Percentiles rank a stretch among this genome's conserved stretches.
Evolutionary conservation across 1,140 invertebrate genomes (phyloP).

Genomic region (Pseudobourletiella spinata): DNA sequence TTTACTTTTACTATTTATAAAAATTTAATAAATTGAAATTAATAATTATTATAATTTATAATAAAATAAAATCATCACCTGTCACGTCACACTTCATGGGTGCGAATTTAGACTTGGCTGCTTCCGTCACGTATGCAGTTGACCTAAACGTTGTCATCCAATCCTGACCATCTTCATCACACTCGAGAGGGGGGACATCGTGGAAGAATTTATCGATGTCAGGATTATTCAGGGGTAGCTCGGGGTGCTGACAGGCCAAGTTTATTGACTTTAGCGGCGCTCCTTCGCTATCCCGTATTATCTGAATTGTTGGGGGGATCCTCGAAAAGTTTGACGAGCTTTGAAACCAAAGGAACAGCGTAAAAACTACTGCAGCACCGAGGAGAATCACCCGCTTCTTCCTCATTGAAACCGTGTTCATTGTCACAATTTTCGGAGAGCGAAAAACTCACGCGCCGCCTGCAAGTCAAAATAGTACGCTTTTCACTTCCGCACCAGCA

Average conservation of each 20-base stretch:
- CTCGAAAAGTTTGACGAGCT: neutral
- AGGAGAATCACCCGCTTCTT: too few species aligned
- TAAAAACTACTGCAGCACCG: too few species aligned
- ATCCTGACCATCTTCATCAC: constrained; percentile 46
- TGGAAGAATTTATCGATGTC: constrained; percentile 60
- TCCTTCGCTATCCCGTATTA: neutral
- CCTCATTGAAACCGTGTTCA: too few species aligned
- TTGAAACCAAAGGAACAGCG: neutral
- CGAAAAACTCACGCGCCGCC: too few species aligned
- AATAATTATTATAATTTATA: neutral
- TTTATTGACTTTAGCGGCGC: neutral
- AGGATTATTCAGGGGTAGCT: constrained; percentile 52
- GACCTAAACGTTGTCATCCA: constrained; percentile 46
- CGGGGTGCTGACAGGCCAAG: neutral
- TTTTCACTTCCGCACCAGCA: too few species aligned
- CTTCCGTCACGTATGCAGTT: constrained; percentile 36
- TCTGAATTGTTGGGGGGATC: neutral
- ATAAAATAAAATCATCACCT: constrained; percentile 36
- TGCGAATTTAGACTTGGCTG: constrained; percentile 38
- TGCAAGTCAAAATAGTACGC: too few species aligned
- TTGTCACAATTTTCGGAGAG: too few species aligned
- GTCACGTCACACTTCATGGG: constrained; percentile 47
- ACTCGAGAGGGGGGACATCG: constrained; percentile 50
- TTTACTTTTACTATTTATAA: too few species aligned
- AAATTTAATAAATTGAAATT: too few species aligned